A percentile compares a stretch with the other conserved stretches of the same genome.
Conservation (phyloP, 2,888 invertebrate species). For the Polymixis flavicincta region DNA sequence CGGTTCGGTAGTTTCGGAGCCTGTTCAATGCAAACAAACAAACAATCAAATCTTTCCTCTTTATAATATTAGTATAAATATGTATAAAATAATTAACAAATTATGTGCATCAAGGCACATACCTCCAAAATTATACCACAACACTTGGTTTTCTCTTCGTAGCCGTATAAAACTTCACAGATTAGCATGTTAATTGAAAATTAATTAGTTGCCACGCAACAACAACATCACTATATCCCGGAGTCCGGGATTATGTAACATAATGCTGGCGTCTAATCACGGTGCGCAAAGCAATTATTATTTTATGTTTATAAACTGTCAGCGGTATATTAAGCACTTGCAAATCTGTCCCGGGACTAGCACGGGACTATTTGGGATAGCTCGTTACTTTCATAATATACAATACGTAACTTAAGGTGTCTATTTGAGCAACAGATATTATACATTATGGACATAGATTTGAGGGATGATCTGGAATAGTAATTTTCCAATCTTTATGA, state of each 20-base stretch:
- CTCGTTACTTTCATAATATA: conserved; percentile 13
- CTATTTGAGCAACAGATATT: background rate
- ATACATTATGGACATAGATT: background rate
- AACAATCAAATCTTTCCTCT: too few species aligned
- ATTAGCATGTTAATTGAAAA: conserved; percentile 56
- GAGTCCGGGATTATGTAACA: conserved; percentile 52
- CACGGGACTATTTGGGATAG: conserved; percentile 6
- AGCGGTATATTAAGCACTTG: conserved; percentile 41
- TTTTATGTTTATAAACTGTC: conserved; percentile 60
- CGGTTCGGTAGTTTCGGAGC: too few species aligned
- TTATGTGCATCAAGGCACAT: background rate
- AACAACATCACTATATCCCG: conserved; percentile 44
- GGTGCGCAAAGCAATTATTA: conserved; percentile 53
- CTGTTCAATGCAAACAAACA: too few species aligned
- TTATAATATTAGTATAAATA: too few species aligned
- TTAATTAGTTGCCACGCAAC: conserved; percentile 51
- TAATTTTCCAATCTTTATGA: background rate
- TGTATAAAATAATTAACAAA: too few species aligned
- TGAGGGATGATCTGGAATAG: background rate
- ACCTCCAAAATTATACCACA: background rate
- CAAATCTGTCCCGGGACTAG: conserved; percentile 52
- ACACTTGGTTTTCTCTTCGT: background rate
- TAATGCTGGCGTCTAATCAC: conserved; percentile 51
- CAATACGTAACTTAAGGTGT: background rate
- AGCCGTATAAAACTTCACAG: conserved; percentile 37